Evolutionary conservation across 2,888 invertebrate genomes (phyloP).

Genomic region (Chaetogeoica ovagalla): DNA sequence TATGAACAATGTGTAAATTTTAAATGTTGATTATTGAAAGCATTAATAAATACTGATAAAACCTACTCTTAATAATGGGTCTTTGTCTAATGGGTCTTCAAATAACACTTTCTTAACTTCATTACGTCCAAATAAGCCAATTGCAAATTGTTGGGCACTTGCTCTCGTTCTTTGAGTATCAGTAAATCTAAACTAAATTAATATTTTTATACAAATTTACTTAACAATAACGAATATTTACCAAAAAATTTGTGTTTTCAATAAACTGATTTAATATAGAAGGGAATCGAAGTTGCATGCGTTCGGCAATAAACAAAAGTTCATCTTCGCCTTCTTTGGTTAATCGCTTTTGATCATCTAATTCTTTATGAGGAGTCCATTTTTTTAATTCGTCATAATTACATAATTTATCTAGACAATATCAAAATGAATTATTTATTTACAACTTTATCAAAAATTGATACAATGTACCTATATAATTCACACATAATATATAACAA

Average conservation of each 20-base stretch:
- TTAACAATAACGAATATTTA: constrained; percentile 57
- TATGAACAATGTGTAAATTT: too few species aligned
- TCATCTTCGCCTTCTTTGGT: constrained; percentile 77
- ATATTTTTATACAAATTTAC: constrained; percentile 51
- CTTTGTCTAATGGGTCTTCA: constrained; percentile 67
- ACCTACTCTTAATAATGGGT: constrained; percentile 71
- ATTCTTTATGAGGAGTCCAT: constrained; percentile 66
- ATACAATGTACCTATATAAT: not conserved
- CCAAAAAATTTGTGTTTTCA: constrained; percentile 66
- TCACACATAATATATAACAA: not conserved
- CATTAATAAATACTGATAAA: too few species aligned
- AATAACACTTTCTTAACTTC: constrained; percentile 67
- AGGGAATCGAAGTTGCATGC: constrained; percentile 75
- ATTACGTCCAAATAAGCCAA: constrained; percentile 74
- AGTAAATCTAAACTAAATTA: constrained; percentile 74
- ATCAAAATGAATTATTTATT: not conserved
- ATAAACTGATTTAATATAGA: constrained; percentile 67
- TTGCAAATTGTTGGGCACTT: constrained; percentile 75
- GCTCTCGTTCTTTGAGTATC: constrained; percentile 74
- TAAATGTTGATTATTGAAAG: too few species aligned
- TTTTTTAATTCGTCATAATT: constrained; percentile 62
- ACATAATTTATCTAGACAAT: constrained; percentile 55
- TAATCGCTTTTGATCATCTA: constrained; percentile 66
- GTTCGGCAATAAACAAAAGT: constrained; percentile 71
- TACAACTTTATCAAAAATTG: not conserved